Percentiles rank a stretch among this genome's conserved stretches.
These are phyloP conservation scores for Meiosimyza decipiens DNA, from an alignment of 2,888 invertebrate genomes.

Conservation along the genomic window DNA sequence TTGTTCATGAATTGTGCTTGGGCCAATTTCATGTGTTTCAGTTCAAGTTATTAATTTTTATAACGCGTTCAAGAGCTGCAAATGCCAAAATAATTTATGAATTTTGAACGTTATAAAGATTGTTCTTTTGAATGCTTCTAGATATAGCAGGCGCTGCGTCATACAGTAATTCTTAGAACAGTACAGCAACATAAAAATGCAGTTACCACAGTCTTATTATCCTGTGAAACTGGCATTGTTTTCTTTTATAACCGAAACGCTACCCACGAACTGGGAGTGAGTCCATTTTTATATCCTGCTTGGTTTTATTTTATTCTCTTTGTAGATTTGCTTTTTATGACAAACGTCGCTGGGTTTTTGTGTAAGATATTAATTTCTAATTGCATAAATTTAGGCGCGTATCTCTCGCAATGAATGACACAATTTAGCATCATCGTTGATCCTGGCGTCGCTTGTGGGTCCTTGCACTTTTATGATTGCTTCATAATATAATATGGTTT, in stretches of 20 bases:
- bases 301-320: conserved; percentile 22
- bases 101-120: too few species aligned
- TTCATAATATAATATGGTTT: neutral
- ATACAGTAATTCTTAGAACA: too few species aligned
- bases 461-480: conserved; percentile 10
- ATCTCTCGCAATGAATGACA: too few species aligned
- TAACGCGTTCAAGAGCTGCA: too few species aligned
- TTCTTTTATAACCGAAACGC: too few species aligned
- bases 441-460: neutral
- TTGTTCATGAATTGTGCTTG: too few species aligned
- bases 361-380: conserved; percentile 63
- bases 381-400: conserved; percentile 58
- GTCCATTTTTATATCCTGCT: conserved; percentile 1
- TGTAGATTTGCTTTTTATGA: conserved; percentile 37
- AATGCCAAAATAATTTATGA: too few species aligned
- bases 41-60: too few species aligned
- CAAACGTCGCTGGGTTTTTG: neutral
- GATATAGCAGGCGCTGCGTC: too few species aligned
- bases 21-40: too few species aligned
- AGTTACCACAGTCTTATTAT: conserved; percentile 45
- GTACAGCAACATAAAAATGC: conserved; percentile 52
- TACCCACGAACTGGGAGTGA: too few species aligned
- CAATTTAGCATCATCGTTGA: neutral
- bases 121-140: too few species aligned
- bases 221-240: conserved; percentile 26